Evolutionary conservation across 2,113 vertebrate species (phyloP).

Genomic region (Oceanodroma tethys): DNA sequence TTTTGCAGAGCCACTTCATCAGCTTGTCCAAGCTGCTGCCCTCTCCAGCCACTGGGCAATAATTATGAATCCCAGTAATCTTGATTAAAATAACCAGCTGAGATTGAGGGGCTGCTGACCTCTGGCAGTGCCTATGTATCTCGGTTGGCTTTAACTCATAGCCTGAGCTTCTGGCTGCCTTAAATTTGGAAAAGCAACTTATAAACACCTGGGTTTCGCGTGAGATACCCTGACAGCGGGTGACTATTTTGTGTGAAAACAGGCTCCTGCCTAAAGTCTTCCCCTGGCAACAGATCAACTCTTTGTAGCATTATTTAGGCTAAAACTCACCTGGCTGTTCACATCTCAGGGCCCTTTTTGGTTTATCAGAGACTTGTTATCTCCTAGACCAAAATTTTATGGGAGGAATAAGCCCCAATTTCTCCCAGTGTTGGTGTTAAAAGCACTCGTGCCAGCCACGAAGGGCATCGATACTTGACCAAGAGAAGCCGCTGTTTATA

Average conservation of each 20-base stretch:
- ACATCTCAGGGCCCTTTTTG: neutral
- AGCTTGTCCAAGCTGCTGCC: neutral
- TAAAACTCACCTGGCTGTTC: neutral
- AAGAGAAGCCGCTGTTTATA: neutral
- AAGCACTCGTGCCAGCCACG: neutral
- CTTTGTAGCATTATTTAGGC: neutral
- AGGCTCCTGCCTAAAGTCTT: neutral
- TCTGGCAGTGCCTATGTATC: fast-evolving
- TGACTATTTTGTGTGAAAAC: fast-evolving
- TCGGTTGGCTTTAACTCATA: neutral
- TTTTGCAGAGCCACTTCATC: neutral
- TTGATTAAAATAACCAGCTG: neutral
- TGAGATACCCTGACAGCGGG: too few relatives aligned
- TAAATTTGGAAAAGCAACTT: neutral
- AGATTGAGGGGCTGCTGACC: neutral
- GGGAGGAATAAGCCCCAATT: neutral
- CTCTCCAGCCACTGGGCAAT: neutral
- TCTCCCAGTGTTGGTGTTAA: neutral
- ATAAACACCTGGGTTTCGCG: fast-evolving
- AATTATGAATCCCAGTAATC: too few relatives aligned
- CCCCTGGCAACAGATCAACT: neutral
- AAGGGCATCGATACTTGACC: neutral
- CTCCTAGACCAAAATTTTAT: neutral
- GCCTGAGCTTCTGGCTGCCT: neutral
- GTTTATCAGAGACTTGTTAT: neutral